phyloP scores from a whole-genome alignment of 2,113 vertebrate species.

The Notarius lentiginosus region DNA sequence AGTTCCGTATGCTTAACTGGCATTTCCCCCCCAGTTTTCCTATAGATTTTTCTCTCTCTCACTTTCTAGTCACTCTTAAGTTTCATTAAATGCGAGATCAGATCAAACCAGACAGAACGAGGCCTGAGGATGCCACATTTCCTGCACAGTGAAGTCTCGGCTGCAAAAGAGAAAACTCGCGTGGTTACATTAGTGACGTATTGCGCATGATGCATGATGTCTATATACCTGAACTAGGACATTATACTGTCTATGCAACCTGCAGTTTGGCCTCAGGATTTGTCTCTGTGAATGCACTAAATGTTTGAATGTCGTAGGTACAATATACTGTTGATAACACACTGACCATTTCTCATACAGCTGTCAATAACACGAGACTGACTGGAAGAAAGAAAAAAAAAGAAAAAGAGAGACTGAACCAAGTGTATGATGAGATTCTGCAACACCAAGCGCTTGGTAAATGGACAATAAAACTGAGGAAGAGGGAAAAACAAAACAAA shows the following conservation, averaged over 20 bases:
- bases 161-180: background rate
- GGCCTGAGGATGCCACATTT: background rate
- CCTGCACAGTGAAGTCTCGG: background rate
- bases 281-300: background rate
- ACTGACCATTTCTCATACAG: conserved; percentile 3
- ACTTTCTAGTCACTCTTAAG: background rate
- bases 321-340: background rate
- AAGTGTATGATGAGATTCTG: background rate
- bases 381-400: background rate
- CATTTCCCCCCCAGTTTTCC: background rate
- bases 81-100: background rate
- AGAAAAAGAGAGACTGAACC: background rate
- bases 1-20: background rate
- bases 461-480: background rate
- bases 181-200: background rate
- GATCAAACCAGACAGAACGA: background rate
- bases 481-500: conserved; percentile 15
- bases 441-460: background rate
- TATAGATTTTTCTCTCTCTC: background rate
- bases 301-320: background rate
- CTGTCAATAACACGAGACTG: background rate
- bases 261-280: background rate
- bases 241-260: background rate
- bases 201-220: background rate
- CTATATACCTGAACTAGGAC: background rate